Evolutionary conservation across 1,140 invertebrate species (phyloP).

Genomic region (Drosophila busckii): DNA sequence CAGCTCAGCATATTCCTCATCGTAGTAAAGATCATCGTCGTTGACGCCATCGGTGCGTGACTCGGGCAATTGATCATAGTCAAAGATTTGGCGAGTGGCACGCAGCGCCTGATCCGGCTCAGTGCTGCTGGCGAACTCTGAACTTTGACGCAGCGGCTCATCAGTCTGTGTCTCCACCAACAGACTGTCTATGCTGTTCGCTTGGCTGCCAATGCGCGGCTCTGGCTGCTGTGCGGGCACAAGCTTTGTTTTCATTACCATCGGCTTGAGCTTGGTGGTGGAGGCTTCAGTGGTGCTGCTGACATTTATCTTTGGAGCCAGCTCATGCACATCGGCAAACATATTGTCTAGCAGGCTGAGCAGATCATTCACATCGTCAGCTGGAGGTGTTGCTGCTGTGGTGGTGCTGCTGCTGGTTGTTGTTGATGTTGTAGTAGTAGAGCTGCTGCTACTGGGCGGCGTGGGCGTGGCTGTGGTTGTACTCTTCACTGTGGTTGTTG

Average conservation of each 20-base stretch:
- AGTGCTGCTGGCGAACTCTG: constrained; percentile 46
- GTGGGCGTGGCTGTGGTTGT: background rate
- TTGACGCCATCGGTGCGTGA: constrained; percentile 40
- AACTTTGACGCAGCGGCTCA: constrained; percentile 29
- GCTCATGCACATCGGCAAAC: constrained; percentile 59
- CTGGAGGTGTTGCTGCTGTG: constrained; percentile 8
- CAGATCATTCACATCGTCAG: constrained; percentile 61
- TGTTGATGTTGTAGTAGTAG: background rate
- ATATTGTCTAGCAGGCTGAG: constrained; percentile 71
- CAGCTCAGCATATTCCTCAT: background rate
- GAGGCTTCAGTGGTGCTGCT: constrained; percentile 4
- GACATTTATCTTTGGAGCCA: no score
- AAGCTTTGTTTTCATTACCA: constrained; percentile 40
- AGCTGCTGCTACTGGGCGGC: background rate
- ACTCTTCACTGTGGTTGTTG: background rate
- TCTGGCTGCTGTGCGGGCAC: constrained; percentile 54
- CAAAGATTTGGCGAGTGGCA: constrained; percentile 67
- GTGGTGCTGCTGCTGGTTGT: background rate
- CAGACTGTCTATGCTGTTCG: constrained; percentile 41
- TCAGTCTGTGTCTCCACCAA: constrained; percentile 23
- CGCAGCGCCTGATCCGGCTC: constrained; percentile 49
- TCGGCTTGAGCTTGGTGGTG: constrained; percentile 44
- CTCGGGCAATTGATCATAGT: constrained; percentile 77
- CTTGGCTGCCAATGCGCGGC: constrained; percentile 56
- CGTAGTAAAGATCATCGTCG: constrained; percentile 20